Evolutionary conservation across 1,140 invertebrate genomes (phyloP).

Genomic region (Rhyacophila brunnea): DNA sequence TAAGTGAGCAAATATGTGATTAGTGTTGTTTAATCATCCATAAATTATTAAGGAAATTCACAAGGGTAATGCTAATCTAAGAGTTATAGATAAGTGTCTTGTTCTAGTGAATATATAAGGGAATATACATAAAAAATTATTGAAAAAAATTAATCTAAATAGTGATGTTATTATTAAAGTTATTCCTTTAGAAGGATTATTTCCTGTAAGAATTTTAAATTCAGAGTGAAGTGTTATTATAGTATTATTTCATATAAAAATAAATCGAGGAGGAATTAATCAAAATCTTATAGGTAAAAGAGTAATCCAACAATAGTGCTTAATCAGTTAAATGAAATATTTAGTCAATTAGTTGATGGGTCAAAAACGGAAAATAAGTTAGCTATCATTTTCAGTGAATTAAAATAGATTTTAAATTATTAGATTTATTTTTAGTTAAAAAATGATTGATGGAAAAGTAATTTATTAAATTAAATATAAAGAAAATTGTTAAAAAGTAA

Average conservation of each 20-base stretch:
- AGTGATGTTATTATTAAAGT: slow-evolving; percentile 55
- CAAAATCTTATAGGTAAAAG: slow-evolving; percentile 50
- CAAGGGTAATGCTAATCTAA: slow-evolving; percentile 56
- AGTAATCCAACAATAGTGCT: slow-evolving; percentile 50
- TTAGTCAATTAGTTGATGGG: slow-evolving; percentile 47
- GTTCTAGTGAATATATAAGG: slow-evolving; percentile 66
- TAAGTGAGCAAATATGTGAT: slow-evolving; percentile 61
- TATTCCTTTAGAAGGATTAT: slow-evolving; percentile 44
- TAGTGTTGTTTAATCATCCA: slow-evolving; percentile 56
- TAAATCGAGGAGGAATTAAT: slow-evolving; percentile 51
- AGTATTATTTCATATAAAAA: slow-evolving; percentile 48
- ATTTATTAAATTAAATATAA: slow-evolving; percentile 41
- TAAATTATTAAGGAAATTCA: slow-evolving; percentile 62
- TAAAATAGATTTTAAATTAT: no score
- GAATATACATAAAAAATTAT: slow-evolving; percentile 65
- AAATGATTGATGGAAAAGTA: slow-evolving; percentile 35
- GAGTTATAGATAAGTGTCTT: slow-evolving; percentile 58
- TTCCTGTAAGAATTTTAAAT: slow-evolving; percentile 53
- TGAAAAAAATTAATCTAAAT: slow-evolving; percentile 58
- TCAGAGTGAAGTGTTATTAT: slow-evolving; percentile 50
- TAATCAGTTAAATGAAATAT: slow-evolving; percentile 56
- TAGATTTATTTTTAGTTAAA: slow-evolving; percentile 41
- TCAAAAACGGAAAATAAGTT: slow-evolving; percentile 59
- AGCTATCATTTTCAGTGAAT: slow-evolving; percentile 56
- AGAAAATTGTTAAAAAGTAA: slow-evolving; percentile 51